Evolutionary conservation across 1,140 invertebrate genomes (phyloP).

Genomic region (Paraescarpia echinospica): DNA sequence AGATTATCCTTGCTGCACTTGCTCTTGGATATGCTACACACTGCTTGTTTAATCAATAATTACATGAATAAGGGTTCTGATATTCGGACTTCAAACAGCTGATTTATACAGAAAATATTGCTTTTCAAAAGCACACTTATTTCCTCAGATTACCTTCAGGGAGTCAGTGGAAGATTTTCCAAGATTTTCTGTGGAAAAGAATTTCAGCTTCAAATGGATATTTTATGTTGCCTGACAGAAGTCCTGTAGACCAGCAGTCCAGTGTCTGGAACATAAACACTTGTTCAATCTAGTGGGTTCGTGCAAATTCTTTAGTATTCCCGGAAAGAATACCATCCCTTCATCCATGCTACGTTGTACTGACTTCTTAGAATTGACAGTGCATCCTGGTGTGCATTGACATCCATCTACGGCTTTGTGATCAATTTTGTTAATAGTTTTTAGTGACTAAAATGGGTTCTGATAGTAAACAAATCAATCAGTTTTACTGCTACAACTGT

Average conservation of each 20-base stretch:
- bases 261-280: neutral
- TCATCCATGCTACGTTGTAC: neutral
- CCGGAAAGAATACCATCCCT: neutral
- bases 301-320: neutral
- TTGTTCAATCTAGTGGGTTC: neutral
- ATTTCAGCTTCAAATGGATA: neutral
- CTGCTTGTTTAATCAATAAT: neutral
- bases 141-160: neutral
- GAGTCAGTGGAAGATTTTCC: neutral
- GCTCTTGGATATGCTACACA: neutral
- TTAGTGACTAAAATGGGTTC: no score
- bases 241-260: neutral
- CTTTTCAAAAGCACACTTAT: neutral
- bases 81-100: neutral
- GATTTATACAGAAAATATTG: neutral
- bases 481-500: neutral
- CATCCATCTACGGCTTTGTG: neutral
- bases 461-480: neutral
- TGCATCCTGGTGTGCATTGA: neutral
- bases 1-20: neutral
- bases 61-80: neutral
- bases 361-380: neutral
- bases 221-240: neutral
- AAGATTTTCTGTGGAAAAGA: neutral
- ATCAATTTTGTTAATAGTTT: neutral